phyloP scores from a whole-genome alignment of 2,888 invertebrate species.

The Dasypogon diadema region DNA sequence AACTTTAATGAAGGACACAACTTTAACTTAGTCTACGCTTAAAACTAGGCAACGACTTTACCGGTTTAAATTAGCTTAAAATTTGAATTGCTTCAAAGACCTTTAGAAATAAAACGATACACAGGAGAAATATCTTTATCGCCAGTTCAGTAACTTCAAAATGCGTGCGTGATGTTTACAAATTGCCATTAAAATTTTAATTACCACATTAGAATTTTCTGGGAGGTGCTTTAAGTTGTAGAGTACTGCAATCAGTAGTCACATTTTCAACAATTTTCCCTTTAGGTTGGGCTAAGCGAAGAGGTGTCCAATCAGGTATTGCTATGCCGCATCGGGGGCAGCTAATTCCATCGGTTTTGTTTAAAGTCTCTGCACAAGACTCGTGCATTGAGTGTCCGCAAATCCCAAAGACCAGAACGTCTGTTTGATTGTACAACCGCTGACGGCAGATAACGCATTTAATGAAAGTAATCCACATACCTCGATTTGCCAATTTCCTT shows the following conservation, averaged over 20 bases:
- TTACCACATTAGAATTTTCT: conserved; percentile 63
- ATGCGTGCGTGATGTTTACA: not conserved
- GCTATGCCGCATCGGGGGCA: conserved; percentile 64
- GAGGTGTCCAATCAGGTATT: conserved; percentile 58
- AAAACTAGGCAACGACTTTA: conserved; percentile 20
- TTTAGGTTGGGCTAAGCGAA: conserved; percentile 63
- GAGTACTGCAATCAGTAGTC: conserved; percentile 60
- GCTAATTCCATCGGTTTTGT: conserved; percentile 51
- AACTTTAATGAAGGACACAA: conserved; percentile 15
- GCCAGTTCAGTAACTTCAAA: not conserved
- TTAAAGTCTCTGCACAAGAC: conserved; percentile 59
- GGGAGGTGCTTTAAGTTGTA: conserved; percentile 67
- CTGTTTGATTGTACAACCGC: conserved; percentile 63
- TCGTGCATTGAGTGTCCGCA: conserved; percentile 67
- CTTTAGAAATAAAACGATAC: conserved; percentile 11
- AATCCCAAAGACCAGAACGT: conserved; percentile 62
- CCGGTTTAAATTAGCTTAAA: not conserved
- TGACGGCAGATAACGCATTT: conserved; percentile 66
- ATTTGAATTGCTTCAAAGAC: not conserved
- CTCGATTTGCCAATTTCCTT: conserved; percentile 62
- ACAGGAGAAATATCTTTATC: not conserved
- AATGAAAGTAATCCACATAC: conserved; percentile 65
- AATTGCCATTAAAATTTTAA: not conserved
- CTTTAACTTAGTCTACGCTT: conserved; percentile 21
- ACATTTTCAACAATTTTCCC: conserved; percentile 58